Base-by-base conservation (phyloP, 1,140 invertebrate genomes). In the Drosophila punjabiensis region DNA sequence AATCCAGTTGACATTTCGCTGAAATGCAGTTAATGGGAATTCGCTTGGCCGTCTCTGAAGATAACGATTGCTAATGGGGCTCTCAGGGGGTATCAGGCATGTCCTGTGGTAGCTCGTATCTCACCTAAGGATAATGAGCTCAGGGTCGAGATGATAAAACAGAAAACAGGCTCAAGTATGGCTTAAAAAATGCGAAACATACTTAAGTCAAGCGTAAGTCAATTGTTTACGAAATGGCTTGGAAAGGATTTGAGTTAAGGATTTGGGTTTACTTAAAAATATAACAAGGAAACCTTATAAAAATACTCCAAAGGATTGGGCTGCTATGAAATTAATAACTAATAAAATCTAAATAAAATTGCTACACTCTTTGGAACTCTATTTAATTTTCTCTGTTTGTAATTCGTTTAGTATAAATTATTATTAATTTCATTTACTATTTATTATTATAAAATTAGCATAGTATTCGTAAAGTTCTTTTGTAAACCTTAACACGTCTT, bases 1-100 rank as follows among this genome's bases (percentile, higher is more conserved):
- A 76, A 67, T 60, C 71, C 73, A 53, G 75, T 81, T 85, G 82
- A 82, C 79, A 67, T 86, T 82, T 65, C 64, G 52, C 79, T 86
- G 82, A 82, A 86, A 75, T 86, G 82, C 75, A 82, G 83, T 76
- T 86, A 86, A 86, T 86, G 73, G 82, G 48, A 83, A 74, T 67
- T 74, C 56, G 56, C 47, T 13, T 73, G 70, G 70, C 45, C 53
- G 60, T 61, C 70, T 45, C 70, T 74, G 68, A 62, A 67, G 76
- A 60, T 66, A 66, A 47, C 48, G 53, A 70, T 70, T 45, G 76
- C 59, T 77, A 78, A 70, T 78, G 41, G 75, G 43, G n/a, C 11
- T 24, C 8, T 18, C n/a, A 16, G 47, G 24, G 11, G 16, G 10
- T 18, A 32, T 45, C 41, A 63, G 24, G 30, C 9, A 6, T 45